A percentile compares a stretch with the other conserved stretches of the same genome.
Conservation (phyloP, 2,113 vertebrate species). For the Sphaerodactylus townsendi region DNA sequence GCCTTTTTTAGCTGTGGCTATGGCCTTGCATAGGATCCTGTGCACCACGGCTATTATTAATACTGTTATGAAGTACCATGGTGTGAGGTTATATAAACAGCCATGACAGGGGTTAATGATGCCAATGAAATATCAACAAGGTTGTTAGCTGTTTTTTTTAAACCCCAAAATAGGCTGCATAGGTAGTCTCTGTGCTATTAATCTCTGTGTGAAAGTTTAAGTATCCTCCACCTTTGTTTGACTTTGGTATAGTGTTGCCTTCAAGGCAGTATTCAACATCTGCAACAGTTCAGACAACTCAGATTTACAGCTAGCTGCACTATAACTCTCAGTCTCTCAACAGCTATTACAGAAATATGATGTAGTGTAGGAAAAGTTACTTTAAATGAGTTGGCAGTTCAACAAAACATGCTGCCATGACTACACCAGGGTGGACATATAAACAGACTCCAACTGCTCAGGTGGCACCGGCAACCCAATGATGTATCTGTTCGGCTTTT, state of each 20-base stretch:
- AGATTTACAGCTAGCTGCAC: slow-evolving; percentile 11
- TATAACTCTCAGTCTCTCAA: background rate
- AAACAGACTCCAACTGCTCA: background rate
- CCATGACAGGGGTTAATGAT: background rate
- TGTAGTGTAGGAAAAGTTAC: background rate
- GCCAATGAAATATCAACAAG: background rate
- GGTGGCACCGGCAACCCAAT: background rate
- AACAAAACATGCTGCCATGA: background rate
- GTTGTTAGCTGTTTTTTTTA: background rate
- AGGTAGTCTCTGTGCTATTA: background rate
- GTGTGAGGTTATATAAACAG: background rate
- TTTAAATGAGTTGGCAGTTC: slow-evolving; percentile 10
- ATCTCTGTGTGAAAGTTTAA: background rate
- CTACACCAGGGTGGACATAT: background rate
- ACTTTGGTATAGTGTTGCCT: slow-evolving; percentile 5
- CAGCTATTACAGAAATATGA: slow-evolving; percentile 5
- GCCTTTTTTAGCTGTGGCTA: background rate
- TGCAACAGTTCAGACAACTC: slow-evolving; percentile 5
- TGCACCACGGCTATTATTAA: background rate
- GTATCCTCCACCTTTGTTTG: background rate
- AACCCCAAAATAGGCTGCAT: background rate
- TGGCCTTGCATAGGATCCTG: background rate
- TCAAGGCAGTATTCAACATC: background rate
- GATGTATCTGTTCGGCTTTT: background rate
- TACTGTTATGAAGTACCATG: background rate